phyloP scores from a whole-genome alignment of 2,113 vertebrate species.

The Cavia aperea region DNA sequence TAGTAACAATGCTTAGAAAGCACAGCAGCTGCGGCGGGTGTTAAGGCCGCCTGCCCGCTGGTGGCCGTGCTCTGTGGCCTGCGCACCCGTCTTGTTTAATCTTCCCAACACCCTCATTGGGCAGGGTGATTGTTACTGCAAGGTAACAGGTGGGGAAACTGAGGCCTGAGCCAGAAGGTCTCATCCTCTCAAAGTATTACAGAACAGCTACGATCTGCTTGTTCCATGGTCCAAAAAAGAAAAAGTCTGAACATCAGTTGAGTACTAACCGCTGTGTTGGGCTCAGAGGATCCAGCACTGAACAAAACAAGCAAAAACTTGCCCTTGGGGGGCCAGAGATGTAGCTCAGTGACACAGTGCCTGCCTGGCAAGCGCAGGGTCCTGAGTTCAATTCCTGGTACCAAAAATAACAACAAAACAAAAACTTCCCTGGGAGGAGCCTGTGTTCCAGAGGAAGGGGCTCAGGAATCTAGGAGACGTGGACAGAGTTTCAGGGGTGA shows the following conservation, averaged over 20 bases:
- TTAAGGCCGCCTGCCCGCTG: not conserved
- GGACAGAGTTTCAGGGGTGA: not conserved
- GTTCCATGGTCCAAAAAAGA: not conserved
- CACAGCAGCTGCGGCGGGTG: not conserved
- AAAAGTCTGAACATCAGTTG: not conserved
- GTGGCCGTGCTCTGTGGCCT: no score
- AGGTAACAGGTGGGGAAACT: not conserved
- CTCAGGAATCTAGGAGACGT: accelerated
- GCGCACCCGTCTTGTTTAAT: not conserved
- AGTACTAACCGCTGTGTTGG: not conserved
- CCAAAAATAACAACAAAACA: no score
- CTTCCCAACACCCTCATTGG: not conserved
- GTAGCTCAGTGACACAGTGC: no score
- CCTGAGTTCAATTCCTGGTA: no score
- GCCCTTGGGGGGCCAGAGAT: not conserved
- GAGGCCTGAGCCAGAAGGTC: not conserved
- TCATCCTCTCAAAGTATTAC: not conserved
- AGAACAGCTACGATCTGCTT: not conserved
- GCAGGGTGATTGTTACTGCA: not conserved
- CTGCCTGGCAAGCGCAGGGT: no score
- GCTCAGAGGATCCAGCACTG: not conserved
- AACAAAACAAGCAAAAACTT: no score
- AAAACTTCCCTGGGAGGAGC: not conserved
- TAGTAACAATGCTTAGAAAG: accelerated
- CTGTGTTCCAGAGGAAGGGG: no score